phyloP scores from a whole-genome alignment of 2,113 vertebrate species.

The Myotis yumanensis region DNA sequence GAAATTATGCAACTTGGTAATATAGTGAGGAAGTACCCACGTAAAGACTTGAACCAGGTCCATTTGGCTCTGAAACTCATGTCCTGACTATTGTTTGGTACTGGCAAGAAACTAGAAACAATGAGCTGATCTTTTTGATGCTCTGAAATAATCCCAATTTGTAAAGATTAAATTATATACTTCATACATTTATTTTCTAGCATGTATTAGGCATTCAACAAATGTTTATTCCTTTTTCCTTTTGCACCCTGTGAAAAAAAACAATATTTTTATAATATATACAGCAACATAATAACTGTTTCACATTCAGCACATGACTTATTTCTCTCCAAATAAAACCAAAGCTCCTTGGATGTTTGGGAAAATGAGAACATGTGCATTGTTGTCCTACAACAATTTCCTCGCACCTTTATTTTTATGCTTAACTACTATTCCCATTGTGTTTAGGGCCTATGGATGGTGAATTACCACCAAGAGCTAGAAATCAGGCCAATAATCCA shows the following conservation, averaged over 20 bases:
- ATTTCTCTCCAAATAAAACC: constrained; percentile 20
- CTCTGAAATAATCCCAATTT: constrained; percentile 11
- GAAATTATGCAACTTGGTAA: neutral
- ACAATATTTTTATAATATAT: neutral
- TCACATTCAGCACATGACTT: constrained; percentile 23
- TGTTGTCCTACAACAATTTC: neutral
- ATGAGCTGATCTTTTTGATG: neutral
- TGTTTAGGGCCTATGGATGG: constrained; percentile 44
- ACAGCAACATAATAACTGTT: neutral
- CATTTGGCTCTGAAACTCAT: neutral
- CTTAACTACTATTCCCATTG: neutral
- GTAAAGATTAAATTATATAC: neutral
- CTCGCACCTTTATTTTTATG: constrained; percentile 44
- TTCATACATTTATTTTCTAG: neutral
- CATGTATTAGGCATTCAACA: neutral
- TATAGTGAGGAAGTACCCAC: neutral
- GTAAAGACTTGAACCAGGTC: neutral
- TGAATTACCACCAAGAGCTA: constrained; percentile 60
- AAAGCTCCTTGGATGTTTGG: constrained; percentile 35
- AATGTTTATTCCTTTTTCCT: constrained; percentile 36
- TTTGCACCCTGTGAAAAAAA: constrained; percentile 11
- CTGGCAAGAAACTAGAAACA: constrained; percentile 21
- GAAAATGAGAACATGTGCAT: neutral
- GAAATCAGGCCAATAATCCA: constrained; percentile 66
- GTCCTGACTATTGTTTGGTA: neutral